Base-by-base conservation (phyloP, 2,113 vertebrate species). In the Lynx canadensis region DNA sequence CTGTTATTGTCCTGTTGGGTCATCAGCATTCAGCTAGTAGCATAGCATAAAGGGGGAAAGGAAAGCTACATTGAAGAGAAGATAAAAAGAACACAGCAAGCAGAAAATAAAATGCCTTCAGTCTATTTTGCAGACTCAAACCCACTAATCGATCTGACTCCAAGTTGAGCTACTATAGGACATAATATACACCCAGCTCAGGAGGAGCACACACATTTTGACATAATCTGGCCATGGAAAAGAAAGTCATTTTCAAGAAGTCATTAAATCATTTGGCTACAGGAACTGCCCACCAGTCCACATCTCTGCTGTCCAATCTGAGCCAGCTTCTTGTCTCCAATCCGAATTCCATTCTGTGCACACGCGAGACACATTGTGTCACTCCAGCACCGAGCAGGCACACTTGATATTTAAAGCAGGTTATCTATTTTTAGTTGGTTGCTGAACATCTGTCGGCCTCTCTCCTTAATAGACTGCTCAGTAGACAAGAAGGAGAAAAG, bases 101-200 rank as follows among this genome's bases (percentile, higher is more conserved):
- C 96, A 98, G 97, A 97, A 98, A 98, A 97, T 97, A 98, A 99
- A 98, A 99, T 94, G 98, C 98, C 98, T 98, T 98, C 97, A 98
- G 98, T 98, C 98, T 98, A 9, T 98, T 97, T 92, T 97, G 91
- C 97, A 97, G 98, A 95, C 97, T 98, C 96, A 98, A 86, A 73
- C 92, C 97, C 4, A 18, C 95, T 98, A 97, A 99, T 99, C 92
- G 88, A 98, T 98, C 96, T 0, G 3, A 94, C 63, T 98, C 83
- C 94, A 92, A 52, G 18, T 74, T 2, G 5, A 98, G 93, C 4
- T 76, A 95, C 78, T 5, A 1, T 1, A 57, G 7, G 2, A 74
- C 52, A 63, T 2, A 27, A 92, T 78, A 94, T 93, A 71, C 1
- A 13, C 66, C 36, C 36, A 55, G 85, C 94, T n/a, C 38, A 1